These are phyloP conservation scores for Strigamia transsilvanica DNA, from an alignment of 2,888 invertebrate species.

Conservation along the genomic window DNA sequence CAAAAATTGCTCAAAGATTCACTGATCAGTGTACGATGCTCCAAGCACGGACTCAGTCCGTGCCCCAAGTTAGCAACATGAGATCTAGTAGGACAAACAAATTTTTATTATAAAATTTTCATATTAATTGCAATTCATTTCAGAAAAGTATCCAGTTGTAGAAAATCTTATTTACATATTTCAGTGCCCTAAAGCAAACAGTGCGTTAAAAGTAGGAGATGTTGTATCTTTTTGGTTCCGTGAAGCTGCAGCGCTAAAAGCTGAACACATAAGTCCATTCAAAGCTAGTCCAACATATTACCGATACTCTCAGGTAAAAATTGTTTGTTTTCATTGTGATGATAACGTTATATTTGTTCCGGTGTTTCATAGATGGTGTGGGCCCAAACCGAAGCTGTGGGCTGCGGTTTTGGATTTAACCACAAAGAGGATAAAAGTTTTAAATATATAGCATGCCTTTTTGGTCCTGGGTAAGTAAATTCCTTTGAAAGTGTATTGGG, in stretches of 20 bases:
- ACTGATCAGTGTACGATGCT: slow-evolving; percentile 42
- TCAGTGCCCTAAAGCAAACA: too few species aligned
- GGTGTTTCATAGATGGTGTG: background rate
- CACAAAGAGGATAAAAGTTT: background rate
- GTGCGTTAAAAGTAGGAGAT: too few species aligned
- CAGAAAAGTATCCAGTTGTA: background rate
- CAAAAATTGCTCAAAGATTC: background rate
- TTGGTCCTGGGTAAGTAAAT: background rate
- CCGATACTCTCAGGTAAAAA: background rate
- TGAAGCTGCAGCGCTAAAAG: background rate
- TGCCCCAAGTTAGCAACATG: background rate
- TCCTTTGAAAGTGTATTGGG: too few species aligned
- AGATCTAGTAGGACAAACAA: too few species aligned
- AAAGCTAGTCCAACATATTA: background rate
- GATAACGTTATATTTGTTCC: too few species aligned
- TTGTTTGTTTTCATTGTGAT: too few species aligned
- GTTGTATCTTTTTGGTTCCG: too few species aligned
- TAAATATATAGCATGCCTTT: background rate
- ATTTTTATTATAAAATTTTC: too few species aligned
- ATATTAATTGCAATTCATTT: background rate
- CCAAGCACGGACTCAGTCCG: too few species aligned
- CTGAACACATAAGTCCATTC: background rate
- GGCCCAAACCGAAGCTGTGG: background rate
- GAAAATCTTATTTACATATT: background rate
- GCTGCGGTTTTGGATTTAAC: background rate